phyloP scores from a whole-genome alignment of 1,140 invertebrate species.

The Plodia interpunctella region DNA sequence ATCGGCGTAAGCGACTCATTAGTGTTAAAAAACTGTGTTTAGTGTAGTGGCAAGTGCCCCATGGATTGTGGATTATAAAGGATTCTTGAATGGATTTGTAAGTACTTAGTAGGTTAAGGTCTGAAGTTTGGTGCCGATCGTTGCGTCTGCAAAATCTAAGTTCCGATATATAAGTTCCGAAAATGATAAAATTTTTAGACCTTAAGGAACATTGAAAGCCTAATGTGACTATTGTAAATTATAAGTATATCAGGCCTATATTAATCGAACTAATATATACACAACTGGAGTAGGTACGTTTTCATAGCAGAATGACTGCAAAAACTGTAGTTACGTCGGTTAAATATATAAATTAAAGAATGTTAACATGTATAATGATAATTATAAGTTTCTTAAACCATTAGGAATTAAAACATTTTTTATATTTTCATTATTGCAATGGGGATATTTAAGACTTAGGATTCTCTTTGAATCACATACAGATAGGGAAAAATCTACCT shows the following conservation, averaged over 20 bases:
- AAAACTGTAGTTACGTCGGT: conserved; percentile 49
- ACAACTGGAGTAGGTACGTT: conserved; percentile 21
- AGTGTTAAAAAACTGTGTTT: conserved; percentile 26
- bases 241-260: conserved; percentile 60
- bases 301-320: conserved; percentile 31
- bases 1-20: conserved; percentile 35
- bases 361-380: conserved; percentile 69
- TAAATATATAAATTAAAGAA: conserved; percentile 67
- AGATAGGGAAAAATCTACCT: conserved; percentile 46
- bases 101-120: conserved; percentile 37
- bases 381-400: conserved; percentile 72
- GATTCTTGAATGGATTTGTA: conserved; percentile 28
- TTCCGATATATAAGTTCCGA: conserved; percentile 54
- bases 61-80: conserved; percentile 39
- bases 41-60: conserved; percentile 28
- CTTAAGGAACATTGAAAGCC: conserved; percentile 55
- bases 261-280: conserved; percentile 67
- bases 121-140: conserved; percentile 27
- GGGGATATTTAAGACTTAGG: conserved; percentile 66
- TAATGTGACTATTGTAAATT: conserved; percentile 65
- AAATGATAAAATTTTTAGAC: conserved; percentile 42
- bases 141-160: conserved; percentile 48
- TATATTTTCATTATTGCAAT: conserved; percentile 65
- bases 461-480: conserved; percentile 39
- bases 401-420: conserved; percentile 67